Evolutionary conservation across 2,113 vertebrate species (phyloP), one percentile per base, ranked within the genome.

Genomic region (Isurus oxyrinchus): DNA sequence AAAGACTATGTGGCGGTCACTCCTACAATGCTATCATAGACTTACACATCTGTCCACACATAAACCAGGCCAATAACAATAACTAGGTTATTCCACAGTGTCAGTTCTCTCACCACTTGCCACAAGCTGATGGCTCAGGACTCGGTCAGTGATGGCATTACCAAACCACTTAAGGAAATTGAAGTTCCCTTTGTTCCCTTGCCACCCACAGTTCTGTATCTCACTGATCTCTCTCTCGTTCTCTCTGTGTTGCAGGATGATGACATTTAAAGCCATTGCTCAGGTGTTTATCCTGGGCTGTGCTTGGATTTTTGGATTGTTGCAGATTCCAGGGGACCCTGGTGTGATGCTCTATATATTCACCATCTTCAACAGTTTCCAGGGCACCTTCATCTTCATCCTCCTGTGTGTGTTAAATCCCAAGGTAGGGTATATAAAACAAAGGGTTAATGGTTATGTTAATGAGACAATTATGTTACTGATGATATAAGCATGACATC

Each of bases 241-340:
- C 72, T 76, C 27, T 96, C 90, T 23, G 53, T 79, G 72, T 35
- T 35, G 67, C 96, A 98, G 98, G 96, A 90, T 97, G 53, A 96
- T 98, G 96, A 97, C 97, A 1, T 97, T 97, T 96, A 98, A 98
- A 93, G 97, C 98, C 35, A 96, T 97, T 40, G 97, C 97, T 44
- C 97, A 97, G 87, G 84, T 97, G 69, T 97, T 98, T 96, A 96
- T 98, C 94, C 76, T 98, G 96, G 97, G 97, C 11, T 97, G 97
- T 88, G 96, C 97, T 27, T 98, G 98, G 97, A 97, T 97, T 49
- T 4, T 98, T 23, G 97, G 97, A 23, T 40, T 97, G 87, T 97
- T 98, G 72, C 97, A 97, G 96, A 69, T 97, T 19, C 97, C 97
- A 5, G 31, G 96, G 0, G 0, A 96, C 5, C 96, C 97, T 0